Conservation (phyloP, 2,888 invertebrate species). For the Nudaria mundana region DNA sequence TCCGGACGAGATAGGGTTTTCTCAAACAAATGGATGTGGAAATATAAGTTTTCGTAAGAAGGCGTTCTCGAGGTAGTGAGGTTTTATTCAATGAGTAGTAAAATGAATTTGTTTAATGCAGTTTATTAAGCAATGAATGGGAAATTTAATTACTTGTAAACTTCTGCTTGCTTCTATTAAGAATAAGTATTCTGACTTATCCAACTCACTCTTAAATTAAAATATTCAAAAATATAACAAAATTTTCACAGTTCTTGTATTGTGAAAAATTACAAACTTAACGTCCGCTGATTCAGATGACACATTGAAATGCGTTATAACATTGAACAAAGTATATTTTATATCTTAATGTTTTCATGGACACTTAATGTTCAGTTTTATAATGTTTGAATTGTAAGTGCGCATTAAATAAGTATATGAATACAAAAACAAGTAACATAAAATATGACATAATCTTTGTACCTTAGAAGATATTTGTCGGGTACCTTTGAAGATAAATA, state of each 20-base stretch:
- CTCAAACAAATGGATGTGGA: conserved; percentile 24
- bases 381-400: conserved; percentile 43
- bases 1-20: conserved; percentile 26
- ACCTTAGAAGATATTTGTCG: too few species aligned
- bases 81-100: background rate
- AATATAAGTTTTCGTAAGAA: conserved; percentile 7
- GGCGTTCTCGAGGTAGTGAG: background rate
- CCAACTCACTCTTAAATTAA: too few species aligned
- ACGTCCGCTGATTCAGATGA: conserved; percentile 34
- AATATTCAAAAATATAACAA: too few species aligned
- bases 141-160: too few species aligned
- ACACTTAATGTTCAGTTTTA: conserved; percentile 30
- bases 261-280: conserved; percentile 26
- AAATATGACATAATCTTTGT: conserved; percentile 1
- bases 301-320: conserved; percentile 32
- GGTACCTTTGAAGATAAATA: too few species aligned
- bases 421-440: too few species aligned
- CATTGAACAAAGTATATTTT: conserved; percentile 33
- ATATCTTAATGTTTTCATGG: conserved; percentile 36
- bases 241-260: too few species aligned
- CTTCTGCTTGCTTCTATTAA: too few species aligned
- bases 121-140: too few species aligned
- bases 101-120: too few species aligned
- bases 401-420: conserved; percentile 27
- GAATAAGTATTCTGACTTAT: too few species aligned